phyloP scores from a whole-genome alignment of 2,113 vertebrate genomes.

The Chaenogobius annularis region DNA sequence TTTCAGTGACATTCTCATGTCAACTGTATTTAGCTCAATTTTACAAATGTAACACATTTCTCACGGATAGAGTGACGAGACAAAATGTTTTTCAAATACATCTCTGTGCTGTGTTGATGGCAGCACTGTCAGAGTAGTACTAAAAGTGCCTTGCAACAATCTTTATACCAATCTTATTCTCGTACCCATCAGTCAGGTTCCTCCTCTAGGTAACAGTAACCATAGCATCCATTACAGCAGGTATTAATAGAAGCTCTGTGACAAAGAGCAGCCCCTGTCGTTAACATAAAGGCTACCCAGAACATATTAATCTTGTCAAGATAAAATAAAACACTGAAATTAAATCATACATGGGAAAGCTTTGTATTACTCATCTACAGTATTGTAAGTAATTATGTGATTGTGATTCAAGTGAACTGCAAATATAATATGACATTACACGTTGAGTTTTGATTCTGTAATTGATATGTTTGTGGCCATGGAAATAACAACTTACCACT shows the following conservation, averaged over 20 bases:
- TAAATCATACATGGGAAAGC: neutral
- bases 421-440: neutral
- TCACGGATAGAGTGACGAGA: neutral
- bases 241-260: constrained; percentile 69
- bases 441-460: neutral
- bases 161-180: constrained; percentile 27
- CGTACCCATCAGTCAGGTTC: constrained; percentile 38
- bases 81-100: constrained; percentile 23
- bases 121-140: constrained; percentile 21
- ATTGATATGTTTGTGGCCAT: neutral
- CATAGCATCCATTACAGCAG: constrained; percentile 64
- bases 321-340: neutral
- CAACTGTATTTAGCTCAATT: neutral
- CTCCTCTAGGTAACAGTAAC: constrained; percentile 66
- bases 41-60: neutral
- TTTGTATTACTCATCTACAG: too few species aligned
- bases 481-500: constrained; percentile 81
- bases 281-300: constrained; percentile 13
- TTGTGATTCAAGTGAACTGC: neutral
- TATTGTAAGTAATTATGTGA: neutral
- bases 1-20: neutral
- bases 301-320: constrained; percentile 13
- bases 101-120: constrained; percentile 35
- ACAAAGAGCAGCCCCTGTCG: constrained; percentile 35
- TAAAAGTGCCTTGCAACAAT: constrained; percentile 44